A percentile compares a stretch with the other conserved stretches of the same genome.
phyloP scores from a whole-genome alignment of 2,113 vertebrate genomes.

The Lota lota region DNA sequence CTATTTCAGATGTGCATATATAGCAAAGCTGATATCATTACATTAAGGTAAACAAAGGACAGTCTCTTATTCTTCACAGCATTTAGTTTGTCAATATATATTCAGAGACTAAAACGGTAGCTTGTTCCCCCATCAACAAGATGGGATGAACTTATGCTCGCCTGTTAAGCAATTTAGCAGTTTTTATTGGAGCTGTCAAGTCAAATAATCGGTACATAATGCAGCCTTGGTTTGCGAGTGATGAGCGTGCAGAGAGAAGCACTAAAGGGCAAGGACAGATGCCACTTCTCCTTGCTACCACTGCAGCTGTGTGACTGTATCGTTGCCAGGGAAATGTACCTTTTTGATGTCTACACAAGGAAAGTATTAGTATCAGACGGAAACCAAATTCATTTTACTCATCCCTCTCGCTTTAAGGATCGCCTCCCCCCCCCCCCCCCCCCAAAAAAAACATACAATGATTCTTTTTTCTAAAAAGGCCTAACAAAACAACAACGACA shows the following conservation, averaged over 20 bases:
- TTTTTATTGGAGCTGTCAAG: slow-evolving; percentile 63
- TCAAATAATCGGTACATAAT: slow-evolving; percentile 62
- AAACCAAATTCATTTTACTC: slow-evolving; percentile 70
- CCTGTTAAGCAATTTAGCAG: slow-evolving; percentile 60
- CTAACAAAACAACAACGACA: slow-evolving; percentile 58
- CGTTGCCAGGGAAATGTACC: slow-evolving; percentile 53
- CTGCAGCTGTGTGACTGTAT: slow-evolving; percentile 60
- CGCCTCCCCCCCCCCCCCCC: not conserved
- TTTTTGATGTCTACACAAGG: slow-evolving; percentile 67
- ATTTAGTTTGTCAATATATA: slow-evolving; percentile 51
- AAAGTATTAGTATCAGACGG: slow-evolving; percentile 73
- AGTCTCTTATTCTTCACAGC: slow-evolving; percentile 24
- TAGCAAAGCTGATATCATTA: slow-evolving; percentile 57
- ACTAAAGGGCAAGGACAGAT: slow-evolving; percentile 61
- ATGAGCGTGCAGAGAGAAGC: slow-evolving; percentile 64
- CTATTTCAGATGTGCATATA: slow-evolving; percentile 50
- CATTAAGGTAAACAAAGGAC: slow-evolving; percentile 54
- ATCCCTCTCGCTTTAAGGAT: slow-evolving; percentile 46
- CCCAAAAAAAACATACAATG: slow-evolving; percentile 62
- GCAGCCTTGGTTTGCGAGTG: slow-evolving; percentile 57
- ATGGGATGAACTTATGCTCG: slow-evolving; percentile 31
- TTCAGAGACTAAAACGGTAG: slow-evolving; percentile 44
- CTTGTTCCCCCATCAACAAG: slow-evolving; percentile 24
- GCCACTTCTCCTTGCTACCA: slow-evolving; percentile 63
- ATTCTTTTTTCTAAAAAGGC: slow-evolving; percentile 51